Evolutionary conservation across 2,888 invertebrate species (phyloP).

Genomic region (Caenorhabditis sp.): DNA sequence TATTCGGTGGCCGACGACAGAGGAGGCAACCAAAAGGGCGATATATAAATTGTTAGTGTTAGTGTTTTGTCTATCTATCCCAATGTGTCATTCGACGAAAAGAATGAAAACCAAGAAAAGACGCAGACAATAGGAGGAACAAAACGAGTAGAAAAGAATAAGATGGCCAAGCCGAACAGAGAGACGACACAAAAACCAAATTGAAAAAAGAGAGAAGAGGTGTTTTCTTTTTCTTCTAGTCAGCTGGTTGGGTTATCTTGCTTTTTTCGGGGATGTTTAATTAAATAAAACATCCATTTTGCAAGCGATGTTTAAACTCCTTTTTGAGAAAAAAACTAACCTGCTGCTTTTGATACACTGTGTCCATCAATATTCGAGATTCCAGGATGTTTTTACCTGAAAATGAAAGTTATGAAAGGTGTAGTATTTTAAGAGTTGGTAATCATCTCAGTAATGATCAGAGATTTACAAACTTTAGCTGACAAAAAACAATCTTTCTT

Average conservation of each 20-base stretch:
- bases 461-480: too few relatives aligned
- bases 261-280: background rate
- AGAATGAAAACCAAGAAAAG: constrained; percentile 6
- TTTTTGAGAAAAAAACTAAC: constrained; percentile 70
- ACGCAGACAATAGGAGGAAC: background rate
- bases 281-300: background rate
- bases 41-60: constrained; percentile 6
- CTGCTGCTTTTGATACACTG: constrained; percentile 99
- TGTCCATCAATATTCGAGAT: constrained; percentile 96
- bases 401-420: too few relatives aligned
- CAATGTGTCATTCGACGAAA: background rate
- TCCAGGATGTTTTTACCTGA: constrained; percentile 81
- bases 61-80: background rate
- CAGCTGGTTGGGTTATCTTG: background rate
- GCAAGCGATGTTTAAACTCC: background rate
- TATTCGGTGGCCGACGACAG: background rate
- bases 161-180: background rate
- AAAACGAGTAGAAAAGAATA: constrained; percentile 8
- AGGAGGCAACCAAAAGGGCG: constrained; percentile 3
- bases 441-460: too few relatives aligned
- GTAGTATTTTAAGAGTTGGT: too few relatives aligned
- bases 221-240: background rate
- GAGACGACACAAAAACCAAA: background rate
- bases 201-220: background rate
- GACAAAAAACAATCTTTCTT: too few relatives aligned